Conservation (phyloP, 2,888 invertebrate species). For the Strigamia crassipes region DNA sequence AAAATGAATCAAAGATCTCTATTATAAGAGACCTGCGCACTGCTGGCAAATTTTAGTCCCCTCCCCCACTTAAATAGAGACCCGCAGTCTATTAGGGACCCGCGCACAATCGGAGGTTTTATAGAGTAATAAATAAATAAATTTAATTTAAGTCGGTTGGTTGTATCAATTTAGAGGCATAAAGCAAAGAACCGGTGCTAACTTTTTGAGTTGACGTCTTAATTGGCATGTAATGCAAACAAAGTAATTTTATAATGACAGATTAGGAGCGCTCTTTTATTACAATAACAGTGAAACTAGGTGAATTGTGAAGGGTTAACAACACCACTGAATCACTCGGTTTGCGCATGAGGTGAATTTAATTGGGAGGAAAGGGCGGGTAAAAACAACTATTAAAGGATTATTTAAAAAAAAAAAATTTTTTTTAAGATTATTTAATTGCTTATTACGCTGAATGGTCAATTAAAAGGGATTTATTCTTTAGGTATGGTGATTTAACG, state of each 20-base stretch:
- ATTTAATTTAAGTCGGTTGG: background rate
- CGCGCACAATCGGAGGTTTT: too few species aligned
- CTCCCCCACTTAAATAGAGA: too few species aligned
- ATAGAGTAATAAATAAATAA: too few species aligned
- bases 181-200: background rate
- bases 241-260: background rate
- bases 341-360: too few species aligned
- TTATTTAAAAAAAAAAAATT: background rate
- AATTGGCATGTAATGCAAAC: background rate
- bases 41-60: too few species aligned
- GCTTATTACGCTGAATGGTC: too few species aligned
- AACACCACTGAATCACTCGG: too few species aligned
- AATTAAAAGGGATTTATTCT: background rate
- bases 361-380: background rate
- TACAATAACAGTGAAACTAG: background rate
- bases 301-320: background rate
- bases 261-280: background rate
- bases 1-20: too few species aligned
- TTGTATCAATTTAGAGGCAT: too few species aligned
- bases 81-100: too few species aligned
- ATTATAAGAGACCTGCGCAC: too few species aligned
- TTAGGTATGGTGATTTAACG: slow-evolving; percentile 52
- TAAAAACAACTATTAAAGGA: background rate
- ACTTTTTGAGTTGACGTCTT: background rate
- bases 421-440: too few species aligned